Percentiles rank a stretch among this genome's conserved stretches.
These are phyloP conservation scores for Aplocera efformata DNA, from an alignment of 2,888 invertebrate genomes.

Conservation along the genomic window DNA sequence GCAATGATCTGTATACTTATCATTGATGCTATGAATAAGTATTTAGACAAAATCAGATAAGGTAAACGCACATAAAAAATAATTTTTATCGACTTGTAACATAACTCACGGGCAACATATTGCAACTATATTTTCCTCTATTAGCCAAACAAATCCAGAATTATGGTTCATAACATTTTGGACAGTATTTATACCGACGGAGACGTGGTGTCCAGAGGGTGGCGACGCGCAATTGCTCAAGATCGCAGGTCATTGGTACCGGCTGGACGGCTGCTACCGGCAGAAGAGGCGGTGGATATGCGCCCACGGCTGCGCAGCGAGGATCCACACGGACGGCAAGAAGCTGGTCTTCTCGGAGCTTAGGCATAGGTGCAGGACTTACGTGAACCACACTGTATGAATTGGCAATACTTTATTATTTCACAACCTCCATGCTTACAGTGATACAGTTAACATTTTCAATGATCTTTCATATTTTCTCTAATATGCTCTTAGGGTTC, in stretches of 20 bases:
- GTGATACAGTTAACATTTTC: too few species aligned
- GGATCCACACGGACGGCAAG: slow-evolving; percentile 67
- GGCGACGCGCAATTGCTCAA: slow-evolving; percentile 51
- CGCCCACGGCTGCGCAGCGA: slow-evolving; percentile 65
- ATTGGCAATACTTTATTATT: too few species aligned
- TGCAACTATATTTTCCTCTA: too few species aligned
- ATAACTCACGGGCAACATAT: too few species aligned
- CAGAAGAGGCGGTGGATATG: slow-evolving; percentile 67
- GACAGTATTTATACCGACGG: slow-evolving; percentile 8
- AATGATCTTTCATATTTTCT: too few species aligned
- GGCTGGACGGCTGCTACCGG: slow-evolving; percentile 55
- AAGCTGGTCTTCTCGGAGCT: slow-evolving; percentile 61
- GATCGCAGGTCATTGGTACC: slow-evolving; percentile 65
- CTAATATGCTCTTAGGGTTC: too few species aligned
- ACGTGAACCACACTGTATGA: slow-evolving; percentile 50
- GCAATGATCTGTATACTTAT: too few species aligned
- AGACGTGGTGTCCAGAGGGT: slow-evolving; percentile 21
- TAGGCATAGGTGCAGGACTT: slow-evolving; percentile 53
- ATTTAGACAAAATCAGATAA: too few species aligned
- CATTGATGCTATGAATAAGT: too few species aligned
- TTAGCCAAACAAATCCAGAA: not conserved
- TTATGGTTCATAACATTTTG: slow-evolving; percentile 7
- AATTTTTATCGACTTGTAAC: too few species aligned
- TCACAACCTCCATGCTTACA: too few species aligned
- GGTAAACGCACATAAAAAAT: too few species aligned